Conservation (phyloP, 2,888 invertebrate species). For the Eumacrocentrus americanus region DNA sequence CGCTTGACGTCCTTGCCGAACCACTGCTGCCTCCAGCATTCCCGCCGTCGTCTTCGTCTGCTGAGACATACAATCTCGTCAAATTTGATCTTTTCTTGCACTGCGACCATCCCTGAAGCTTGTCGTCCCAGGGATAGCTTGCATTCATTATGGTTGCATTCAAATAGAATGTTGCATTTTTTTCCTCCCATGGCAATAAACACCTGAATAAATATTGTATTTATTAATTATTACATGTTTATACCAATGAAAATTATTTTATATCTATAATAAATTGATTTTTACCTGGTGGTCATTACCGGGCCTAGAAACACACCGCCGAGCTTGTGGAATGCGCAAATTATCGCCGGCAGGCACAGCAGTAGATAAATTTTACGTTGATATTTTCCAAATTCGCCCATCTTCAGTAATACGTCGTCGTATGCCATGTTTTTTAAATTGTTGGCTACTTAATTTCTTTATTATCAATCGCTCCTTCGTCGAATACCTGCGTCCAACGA, state of each 20-base stretch:
- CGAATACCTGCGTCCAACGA: background rate
- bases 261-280: background rate
- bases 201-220: constrained; percentile 62
- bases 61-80: constrained; percentile 45
- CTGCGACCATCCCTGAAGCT: constrained; percentile 62
- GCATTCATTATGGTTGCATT: constrained; percentile 61
- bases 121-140: constrained; percentile 65
- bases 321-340: constrained; percentile 76
- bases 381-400: constrained; percentile 76
- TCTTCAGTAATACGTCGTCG: constrained; percentile 71
- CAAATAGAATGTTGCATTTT: constrained; percentile 64
- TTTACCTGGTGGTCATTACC: constrained; percentile 69
- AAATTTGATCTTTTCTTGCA: constrained; percentile 62
- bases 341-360: constrained; percentile 73
- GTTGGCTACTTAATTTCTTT: too few relatives aligned
- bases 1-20: constrained; percentile 27
- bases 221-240: constrained; percentile 7
- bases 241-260: background rate
- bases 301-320: constrained; percentile 75
- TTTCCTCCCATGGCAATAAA: constrained; percentile 65
- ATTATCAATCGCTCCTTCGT: background rate
- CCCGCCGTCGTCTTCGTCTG: constrained; percentile 30
- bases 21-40: constrained; percentile 30
- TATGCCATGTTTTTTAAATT: constrained; percentile 74
- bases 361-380: constrained; percentile 73